phyloP scores from a whole-genome alignment of 2,888 invertebrate species.

The Apamea sordens region DNA sequence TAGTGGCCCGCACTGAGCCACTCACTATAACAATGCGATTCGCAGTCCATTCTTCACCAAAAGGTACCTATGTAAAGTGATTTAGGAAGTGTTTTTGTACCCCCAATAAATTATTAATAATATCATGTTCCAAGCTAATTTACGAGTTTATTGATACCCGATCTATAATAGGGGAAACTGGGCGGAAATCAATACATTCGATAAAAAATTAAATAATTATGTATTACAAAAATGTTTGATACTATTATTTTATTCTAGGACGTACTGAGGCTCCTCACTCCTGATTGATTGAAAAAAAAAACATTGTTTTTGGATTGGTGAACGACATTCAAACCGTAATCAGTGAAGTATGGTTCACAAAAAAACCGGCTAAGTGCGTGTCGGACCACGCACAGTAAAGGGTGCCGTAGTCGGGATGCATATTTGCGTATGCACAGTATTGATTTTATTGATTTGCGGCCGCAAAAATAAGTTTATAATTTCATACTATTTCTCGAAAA shows the following conservation, averaged over 20 bases:
- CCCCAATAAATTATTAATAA: neutral
- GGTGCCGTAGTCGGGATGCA: neutral
- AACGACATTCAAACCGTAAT: neutral
- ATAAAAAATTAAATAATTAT: neutral
- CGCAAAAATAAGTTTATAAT: neutral
- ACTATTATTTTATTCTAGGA: neutral
- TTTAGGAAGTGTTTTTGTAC: slow-evolving; percentile 14
- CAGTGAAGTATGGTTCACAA: neutral
- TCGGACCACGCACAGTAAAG: neutral
- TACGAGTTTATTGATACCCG: neutral
- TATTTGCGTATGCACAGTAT: neutral
- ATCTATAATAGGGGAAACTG: neutral
- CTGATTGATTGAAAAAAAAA: neutral
- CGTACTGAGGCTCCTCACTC: neutral
- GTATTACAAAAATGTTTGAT: neutral
- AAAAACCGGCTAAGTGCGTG: neutral
- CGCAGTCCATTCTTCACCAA: slow-evolving; percentile 58
- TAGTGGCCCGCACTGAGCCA: slow-evolving; percentile 76
- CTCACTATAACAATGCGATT: slow-evolving; percentile 68
- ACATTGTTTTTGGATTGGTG: neutral
- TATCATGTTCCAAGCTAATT: neutral
- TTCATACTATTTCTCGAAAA: neutral
- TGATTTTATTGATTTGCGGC: neutral
- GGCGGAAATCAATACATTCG: neutral
- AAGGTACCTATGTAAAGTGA: slow-evolving; percentile 31